Conservation (phyloP, 2,113 vertebrate species). For the Athene cunicularia region DNA sequence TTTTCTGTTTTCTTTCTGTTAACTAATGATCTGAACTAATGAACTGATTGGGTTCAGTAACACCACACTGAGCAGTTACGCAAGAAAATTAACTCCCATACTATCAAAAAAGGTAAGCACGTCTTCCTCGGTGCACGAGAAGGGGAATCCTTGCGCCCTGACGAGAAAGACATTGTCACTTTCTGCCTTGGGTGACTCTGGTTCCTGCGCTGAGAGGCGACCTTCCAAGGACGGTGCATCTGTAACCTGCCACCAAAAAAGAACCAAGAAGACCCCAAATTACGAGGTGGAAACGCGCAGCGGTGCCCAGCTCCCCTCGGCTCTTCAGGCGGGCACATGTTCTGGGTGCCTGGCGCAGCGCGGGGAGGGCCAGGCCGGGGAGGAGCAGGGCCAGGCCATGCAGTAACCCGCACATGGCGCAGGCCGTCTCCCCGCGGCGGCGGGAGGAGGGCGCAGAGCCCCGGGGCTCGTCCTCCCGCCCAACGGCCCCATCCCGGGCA, state of each 20-base stretch:
- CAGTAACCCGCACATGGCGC: not conserved
- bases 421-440: not conserved
- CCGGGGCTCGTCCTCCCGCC: no score
- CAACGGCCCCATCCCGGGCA: no score
- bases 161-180: slow-evolving; percentile 81
- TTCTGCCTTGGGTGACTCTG: not conserved
- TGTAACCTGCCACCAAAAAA: slow-evolving; percentile 51
- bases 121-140: slow-evolving; percentile 86
- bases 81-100: slow-evolving; percentile 42
- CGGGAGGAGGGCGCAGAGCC: no score
- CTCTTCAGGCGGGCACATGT: accelerated
- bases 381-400: not conserved
- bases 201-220: slow-evolving; percentile 73
- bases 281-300: accelerated
- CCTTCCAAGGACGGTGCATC: slow-evolving; percentile 61
- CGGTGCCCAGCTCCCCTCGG: accelerated
- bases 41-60: accelerated
- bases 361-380: not conserved
- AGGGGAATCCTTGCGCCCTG: slow-evolving; percentile 87
- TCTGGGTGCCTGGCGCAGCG: not conserved
- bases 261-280: no score
- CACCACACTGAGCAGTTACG: accelerated
- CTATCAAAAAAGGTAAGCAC: slow-evolving; percentile 91
- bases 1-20: not conserved
- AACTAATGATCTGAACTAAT: not conserved